These are phyloP conservation scores for Dasypus novemcinctus DNA, from an alignment of 2,113 vertebrate species.

Conservation along the genomic window DNA sequence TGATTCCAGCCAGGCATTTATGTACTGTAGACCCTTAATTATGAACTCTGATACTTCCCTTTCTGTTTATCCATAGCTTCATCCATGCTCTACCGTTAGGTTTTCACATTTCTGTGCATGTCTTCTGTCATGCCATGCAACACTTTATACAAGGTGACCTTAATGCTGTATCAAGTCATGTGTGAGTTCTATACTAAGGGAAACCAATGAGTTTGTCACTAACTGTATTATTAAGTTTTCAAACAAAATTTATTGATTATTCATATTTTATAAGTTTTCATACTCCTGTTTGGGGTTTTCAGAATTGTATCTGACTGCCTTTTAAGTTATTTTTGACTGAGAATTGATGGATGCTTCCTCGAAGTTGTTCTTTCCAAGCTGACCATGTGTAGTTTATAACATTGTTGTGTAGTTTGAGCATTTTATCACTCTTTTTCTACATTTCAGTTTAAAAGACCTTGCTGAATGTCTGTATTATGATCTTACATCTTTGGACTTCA, in stretches of 20 bases:
- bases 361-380: neutral
- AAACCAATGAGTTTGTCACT: neutral
- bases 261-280: neutral
- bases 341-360: neutral
- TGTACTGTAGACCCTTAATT: neutral
- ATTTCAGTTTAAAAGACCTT: neutral
- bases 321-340: neutral
- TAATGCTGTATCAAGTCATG: neutral
- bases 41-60: neutral
- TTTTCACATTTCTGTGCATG: neutral
- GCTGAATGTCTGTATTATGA: neutral
- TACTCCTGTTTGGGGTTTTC: constrained; percentile 18
- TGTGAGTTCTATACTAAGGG: neutral
- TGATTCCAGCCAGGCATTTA: neutral
- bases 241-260: neutral
- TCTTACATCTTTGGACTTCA: constrained; percentile 43
- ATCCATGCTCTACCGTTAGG: neutral
- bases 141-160: neutral
- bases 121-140: neutral
- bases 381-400: neutral
- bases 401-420: neutral
- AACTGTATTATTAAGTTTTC: neutral
- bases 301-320: neutral
- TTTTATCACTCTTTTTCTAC: neutral
- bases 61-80: neutral